Percentiles rank a stretch among this genome's conserved stretches.
Evolutionary conservation across 2,113 vertebrate genomes (phyloP).

Genomic region (Entomyzon cyanotis): DNA sequence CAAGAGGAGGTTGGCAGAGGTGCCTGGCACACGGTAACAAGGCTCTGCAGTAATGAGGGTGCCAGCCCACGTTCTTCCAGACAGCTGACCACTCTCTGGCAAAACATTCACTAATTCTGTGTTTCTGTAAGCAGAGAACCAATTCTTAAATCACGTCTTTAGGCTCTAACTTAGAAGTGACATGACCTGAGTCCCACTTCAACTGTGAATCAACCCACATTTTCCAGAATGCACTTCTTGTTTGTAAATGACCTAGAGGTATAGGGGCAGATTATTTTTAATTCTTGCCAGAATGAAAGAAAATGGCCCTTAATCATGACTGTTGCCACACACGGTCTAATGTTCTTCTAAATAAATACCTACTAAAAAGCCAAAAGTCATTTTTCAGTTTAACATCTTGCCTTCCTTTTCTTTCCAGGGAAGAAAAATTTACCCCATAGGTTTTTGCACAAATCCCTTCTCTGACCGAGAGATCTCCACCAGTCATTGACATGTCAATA

Average conservation of each 20-base stretch:
- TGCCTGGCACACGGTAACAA: background rate
- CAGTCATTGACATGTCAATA: background rate
- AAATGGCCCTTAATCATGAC: background rate
- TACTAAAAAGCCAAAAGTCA: background rate
- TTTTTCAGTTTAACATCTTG: background rate
- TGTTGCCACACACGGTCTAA: background rate
- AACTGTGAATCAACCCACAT: background rate
- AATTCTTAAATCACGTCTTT: background rate
- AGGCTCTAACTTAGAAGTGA: background rate
- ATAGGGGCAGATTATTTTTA: background rate
- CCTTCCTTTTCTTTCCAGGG: background rate
- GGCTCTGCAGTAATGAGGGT: accelerated
- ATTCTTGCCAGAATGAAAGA: background rate
- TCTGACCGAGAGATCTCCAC: background rate
- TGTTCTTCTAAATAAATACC: background rate
- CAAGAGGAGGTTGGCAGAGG: background rate
- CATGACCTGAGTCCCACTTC: background rate
- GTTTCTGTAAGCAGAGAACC: background rate
- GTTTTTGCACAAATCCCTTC: background rate
- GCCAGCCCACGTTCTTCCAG: background rate
- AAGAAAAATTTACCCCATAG: background rate
- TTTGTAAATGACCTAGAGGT: background rate
- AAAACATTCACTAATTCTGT: background rate
- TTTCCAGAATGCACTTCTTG: background rate
- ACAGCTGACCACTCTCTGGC: background rate